phyloP scores from a whole-genome alignment of 2,888 invertebrate genomes.

The Drosophila affinis region DNA sequence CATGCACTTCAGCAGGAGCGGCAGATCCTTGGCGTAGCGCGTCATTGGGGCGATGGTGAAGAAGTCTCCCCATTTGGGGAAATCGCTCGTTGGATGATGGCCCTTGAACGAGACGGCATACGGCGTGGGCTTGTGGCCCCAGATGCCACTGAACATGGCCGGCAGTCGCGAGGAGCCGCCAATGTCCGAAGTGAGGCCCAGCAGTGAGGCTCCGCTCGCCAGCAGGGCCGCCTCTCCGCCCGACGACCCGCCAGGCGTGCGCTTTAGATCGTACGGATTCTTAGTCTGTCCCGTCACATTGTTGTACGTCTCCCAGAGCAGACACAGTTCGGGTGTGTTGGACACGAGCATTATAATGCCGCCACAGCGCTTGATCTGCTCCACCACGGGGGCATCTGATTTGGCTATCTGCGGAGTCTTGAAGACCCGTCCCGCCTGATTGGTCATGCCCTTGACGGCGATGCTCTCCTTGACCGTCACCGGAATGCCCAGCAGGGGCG shows the following conservation, averaged over 20 bases:
- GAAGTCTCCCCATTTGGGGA: conserved; percentile 87
- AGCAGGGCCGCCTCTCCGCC: conserved; percentile 93
- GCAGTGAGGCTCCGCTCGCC: conserved; percentile 90
- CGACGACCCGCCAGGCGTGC: conserved; percentile 95
- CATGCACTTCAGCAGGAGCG: conserved; percentile 89
- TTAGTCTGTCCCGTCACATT: conserved; percentile 92
- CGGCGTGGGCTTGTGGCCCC: conserved; percentile 95
- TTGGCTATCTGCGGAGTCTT: conserved; percentile 87
- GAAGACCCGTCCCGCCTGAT: conserved; percentile 89
- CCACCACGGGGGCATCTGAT: conserved; percentile 90
- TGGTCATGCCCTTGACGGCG: conserved; percentile 90
- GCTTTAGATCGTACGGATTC: conserved; percentile 93
- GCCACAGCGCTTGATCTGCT: conserved; percentile 89
- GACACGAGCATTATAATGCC: conserved; percentile 94
- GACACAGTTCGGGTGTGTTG: conserved; percentile 95
- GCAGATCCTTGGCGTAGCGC: conserved; percentile 93
- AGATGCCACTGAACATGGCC: conserved; percentile 95
- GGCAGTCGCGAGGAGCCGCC: conserved; percentile 95
- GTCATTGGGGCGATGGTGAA: conserved; percentile 94
- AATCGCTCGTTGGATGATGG: conserved; percentile 87
- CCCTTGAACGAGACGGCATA: conserved; percentile 87
- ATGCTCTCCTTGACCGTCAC: conserved; percentile 94
- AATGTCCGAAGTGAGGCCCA: conserved; percentile 94
- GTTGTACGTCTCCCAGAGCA: conserved; percentile 96
- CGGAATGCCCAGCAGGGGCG: conserved; percentile 92